Evolutionary conservation across 2,888 invertebrate genomes (phyloP), one percentile per base, ranked within the genome.

Genomic region (Lasioglossum malachurum): DNA sequence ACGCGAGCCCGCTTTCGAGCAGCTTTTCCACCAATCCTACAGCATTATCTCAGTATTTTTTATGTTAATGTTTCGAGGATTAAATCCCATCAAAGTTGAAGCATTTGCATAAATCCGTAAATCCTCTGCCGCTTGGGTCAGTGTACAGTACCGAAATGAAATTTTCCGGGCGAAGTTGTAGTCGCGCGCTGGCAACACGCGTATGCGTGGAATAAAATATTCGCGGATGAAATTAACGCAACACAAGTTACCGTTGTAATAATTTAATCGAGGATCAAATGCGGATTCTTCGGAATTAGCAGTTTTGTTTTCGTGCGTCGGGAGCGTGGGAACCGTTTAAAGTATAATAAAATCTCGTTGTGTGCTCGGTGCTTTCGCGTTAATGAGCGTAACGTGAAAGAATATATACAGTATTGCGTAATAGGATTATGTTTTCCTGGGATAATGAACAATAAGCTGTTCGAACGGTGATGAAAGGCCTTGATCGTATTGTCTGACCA

Each of bases 251-350:
- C 57, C 57, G n/a, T n/a, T n/a, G n/a, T 57, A 57, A 57, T 57
- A 57, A 57, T 57, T 57, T 57, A 57, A 57, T 57, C 57, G 57
- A n/a, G 57, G 57, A n/a, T 57, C n/a, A n/a, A 57, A 57, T 12
- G n/a, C n/a, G 57, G 57, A 12, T n/a, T 57, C 57, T 12, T 57
- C 12, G 57, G 12, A 57, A n/a, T 57, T n/a, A n/a, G n/a, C n/a
- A 57, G 4, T 57, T 57, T n/a, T n/a, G 57, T 57, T 57, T 44
- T 12, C 4, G 10, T 57, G n/a, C n/a, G n/a, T 57, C 3, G 12
- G n/a, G 0, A 10, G 23, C 10, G 57, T 23, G n/a, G 10, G 57
- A n/a, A n/a, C n/a, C 57, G 10, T 57, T 12, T 12, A n/a, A 57
- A 1, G 10, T 57, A n/a, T n/a, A 57, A 57, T 12, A n/a, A 53